Evolutionary conservation across 2,888 invertebrate genomes (phyloP), one percentile per base, ranked within the genome.

Genomic region (Pristionchus exspectatus): DNA sequence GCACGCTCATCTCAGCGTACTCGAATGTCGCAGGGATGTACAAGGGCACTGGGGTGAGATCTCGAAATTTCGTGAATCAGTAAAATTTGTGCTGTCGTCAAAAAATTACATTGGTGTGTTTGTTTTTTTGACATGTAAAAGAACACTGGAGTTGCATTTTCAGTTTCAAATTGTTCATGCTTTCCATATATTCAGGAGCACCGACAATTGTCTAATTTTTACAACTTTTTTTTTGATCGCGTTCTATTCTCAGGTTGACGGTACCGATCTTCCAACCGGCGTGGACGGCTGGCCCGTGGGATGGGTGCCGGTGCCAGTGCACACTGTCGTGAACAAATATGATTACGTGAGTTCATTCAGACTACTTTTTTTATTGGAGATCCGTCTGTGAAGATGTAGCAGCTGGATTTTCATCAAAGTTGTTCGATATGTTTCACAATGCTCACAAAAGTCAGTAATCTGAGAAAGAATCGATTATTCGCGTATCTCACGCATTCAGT

Each of bases 21-120:
- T 96, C 97, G 0, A 97, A 97, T 95, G 96, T 98, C 91, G 97
- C 98, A 84, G 98, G 97, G 4, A 95, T 97, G 90, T 97, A 89
- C 66, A 54, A 33, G 18, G 54, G 56, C 3, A 74, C 33, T 21
- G 56, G 24, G 21, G 87, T 88, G 74, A 88, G 72, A 27, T 16
- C 4, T 12, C 59, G 10, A 50, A 38, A 38, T 5, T 38, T 38
- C n/a, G n/a, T n/a, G n/a, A n/a, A n/a, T n/a, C n/a, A n/a, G n/a
- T n/a, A n/a, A n/a, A n/a, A n/a, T n/a, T n/a, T n/a, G n/a, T n/a
- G n/a, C n/a, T n/a, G n/a, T n/a, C n/a, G n/a, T n/a, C n/a, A n/a
- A n/a, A n/a, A n/a, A n/a, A n/a, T n/a, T n/a, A n/a, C n/a, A n/a
- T n/a, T n/a, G n/a, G n/a, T n/a, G n/a, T n/a, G n/a, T n/a, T n/a